Conservation (phyloP, 2,888 invertebrate genomes). For the Hirtodrosophila duncani region DNA sequence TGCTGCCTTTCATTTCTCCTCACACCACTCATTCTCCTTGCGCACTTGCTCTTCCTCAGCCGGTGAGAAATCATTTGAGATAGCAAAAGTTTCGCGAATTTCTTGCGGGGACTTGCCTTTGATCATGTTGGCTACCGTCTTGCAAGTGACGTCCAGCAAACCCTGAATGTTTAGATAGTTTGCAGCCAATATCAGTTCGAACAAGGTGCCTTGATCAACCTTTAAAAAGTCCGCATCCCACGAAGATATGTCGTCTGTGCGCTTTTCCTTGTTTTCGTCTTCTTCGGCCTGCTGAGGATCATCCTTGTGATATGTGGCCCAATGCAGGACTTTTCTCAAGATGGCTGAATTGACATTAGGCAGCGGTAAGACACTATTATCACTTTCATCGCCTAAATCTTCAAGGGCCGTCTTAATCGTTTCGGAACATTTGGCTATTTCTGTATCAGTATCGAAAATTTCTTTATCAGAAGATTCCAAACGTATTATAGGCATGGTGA, state of each 20-base stretch:
- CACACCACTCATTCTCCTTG: slow-evolving; percentile 93
- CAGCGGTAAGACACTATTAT: slow-evolving; percentile 95
- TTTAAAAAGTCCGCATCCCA: slow-evolving; percentile 99
- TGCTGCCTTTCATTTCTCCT: slow-evolving; percentile 73
- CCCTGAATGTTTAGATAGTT: slow-evolving; percentile 98
- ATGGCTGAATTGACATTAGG: slow-evolving; percentile 99
- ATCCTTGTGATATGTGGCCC: slow-evolving; percentile 96
- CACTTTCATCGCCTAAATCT: slow-evolving; percentile 92
- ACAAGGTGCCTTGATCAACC: slow-evolving; percentile 97
- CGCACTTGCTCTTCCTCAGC: slow-evolving; percentile 99
- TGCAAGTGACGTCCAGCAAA: slow-evolving; percentile 97
- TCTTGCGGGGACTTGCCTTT: slow-evolving; percentile 99
- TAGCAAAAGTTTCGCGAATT: slow-evolving; percentile 97
- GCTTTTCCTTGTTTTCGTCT: slow-evolving; percentile 97
- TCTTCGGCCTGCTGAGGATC: slow-evolving; percentile 98
- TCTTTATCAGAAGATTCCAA: slow-evolving; percentile 97
- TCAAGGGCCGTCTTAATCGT: slow-evolving; percentile 99
- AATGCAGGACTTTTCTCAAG: slow-evolving; percentile 94
- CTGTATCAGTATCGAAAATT: slow-evolving; percentile 96
- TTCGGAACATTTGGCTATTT: slow-evolving; percentile 97
- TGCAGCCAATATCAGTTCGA: slow-evolving; percentile 97
- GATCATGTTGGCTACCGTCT: slow-evolving; percentile 99
- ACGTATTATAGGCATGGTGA: slow-evolving; percentile 92
- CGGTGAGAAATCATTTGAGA: slow-evolving; percentile 96
- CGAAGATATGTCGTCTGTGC: slow-evolving; percentile 98